These are phyloP conservation scores for Drosophila oshimai DNA, from an alignment of 1,140 invertebrate species.

Conservation along the genomic window DNA sequence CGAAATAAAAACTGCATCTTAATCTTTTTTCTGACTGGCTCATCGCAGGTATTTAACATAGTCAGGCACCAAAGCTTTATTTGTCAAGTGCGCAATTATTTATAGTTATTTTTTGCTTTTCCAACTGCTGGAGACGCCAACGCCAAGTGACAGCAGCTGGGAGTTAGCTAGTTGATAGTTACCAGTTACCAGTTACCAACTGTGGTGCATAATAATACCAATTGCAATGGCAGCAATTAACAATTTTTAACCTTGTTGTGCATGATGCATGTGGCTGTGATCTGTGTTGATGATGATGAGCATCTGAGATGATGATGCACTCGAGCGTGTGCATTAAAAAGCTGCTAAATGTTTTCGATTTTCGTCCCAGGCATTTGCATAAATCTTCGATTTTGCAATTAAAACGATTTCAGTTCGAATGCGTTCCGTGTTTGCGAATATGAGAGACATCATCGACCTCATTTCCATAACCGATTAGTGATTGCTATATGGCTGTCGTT, in stretches of 20 bases:
- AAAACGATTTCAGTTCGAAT: constrained; percentile 38
- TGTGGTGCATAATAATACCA: constrained; percentile 39
- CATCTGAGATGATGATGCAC: constrained; percentile 12
- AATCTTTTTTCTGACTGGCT: constrained; percentile 8
- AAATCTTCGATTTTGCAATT: constrained; percentile 53
- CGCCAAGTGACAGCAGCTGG: constrained; percentile 24
- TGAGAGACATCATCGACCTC: constrained; percentile 27
- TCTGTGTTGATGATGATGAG: constrained; percentile 9
- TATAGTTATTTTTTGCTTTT: constrained; percentile 36
- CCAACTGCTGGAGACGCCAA: constrained; percentile 17
- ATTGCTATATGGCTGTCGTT: constrained; percentile 5
- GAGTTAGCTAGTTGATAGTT: constrained; percentile 2
- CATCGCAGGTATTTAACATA: constrained; percentile 27
- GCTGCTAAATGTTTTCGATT: constrained; percentile 40
- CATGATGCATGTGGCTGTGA: constrained; percentile 43
- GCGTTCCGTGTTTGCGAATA: constrained; percentile 12
- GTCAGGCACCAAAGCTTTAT: constrained; percentile 21
- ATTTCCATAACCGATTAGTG: constrained; percentile 36
- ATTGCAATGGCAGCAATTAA: constrained; percentile 37
- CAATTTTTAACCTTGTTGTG: constrained; percentile 71
- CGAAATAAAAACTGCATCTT: not conserved
- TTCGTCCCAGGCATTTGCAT: constrained; percentile 21
- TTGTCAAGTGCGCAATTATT: constrained; percentile 74
- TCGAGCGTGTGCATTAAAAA: constrained; percentile 18
- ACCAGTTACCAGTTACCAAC: not conserved